These are phyloP conservation scores for Microctonus brassicae DNA, from an alignment of 2,888 invertebrate genomes.

Conservation along the genomic window DNA sequence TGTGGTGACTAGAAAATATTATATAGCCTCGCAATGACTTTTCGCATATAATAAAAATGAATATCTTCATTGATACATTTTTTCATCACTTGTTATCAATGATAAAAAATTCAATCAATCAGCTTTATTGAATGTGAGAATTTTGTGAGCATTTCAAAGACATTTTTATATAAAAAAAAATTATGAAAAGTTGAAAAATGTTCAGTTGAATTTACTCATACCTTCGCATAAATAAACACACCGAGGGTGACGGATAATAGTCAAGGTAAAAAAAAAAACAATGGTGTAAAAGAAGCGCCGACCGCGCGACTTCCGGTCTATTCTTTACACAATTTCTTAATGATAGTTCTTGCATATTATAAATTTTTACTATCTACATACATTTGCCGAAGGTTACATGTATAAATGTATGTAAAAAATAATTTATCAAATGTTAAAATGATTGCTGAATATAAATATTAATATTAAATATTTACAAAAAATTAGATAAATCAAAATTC, in stretches of 20 bases:
- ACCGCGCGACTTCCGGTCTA: background rate
- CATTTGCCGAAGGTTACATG: background rate
- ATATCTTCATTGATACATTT: background rate
- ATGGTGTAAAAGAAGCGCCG: background rate
- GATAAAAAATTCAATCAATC: background rate
- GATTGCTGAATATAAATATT: background rate
- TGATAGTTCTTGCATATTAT: background rate
- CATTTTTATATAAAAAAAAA: background rate
- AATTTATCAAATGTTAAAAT: background rate
- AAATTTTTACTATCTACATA: background rate
- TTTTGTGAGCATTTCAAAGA: too few relatives aligned
- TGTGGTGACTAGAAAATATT: too few relatives aligned
- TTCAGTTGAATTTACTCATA: background rate
- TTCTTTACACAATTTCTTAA: background rate
- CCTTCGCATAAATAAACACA: background rate
- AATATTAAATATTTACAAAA: too few relatives aligned
- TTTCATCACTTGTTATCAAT: background rate
- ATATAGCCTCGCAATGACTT: background rate
- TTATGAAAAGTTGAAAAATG: background rate
- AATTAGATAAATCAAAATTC: too few relatives aligned
- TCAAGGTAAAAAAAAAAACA: constrained; percentile 4
- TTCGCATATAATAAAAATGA: background rate
- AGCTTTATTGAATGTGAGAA: background rate
- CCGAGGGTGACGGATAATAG: background rate
- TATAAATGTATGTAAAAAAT: background rate